These are phyloP conservation scores for Leptopilina clavipes DNA, from an alignment of 1,140 invertebrate genomes.

Conservation along the genomic window DNA sequence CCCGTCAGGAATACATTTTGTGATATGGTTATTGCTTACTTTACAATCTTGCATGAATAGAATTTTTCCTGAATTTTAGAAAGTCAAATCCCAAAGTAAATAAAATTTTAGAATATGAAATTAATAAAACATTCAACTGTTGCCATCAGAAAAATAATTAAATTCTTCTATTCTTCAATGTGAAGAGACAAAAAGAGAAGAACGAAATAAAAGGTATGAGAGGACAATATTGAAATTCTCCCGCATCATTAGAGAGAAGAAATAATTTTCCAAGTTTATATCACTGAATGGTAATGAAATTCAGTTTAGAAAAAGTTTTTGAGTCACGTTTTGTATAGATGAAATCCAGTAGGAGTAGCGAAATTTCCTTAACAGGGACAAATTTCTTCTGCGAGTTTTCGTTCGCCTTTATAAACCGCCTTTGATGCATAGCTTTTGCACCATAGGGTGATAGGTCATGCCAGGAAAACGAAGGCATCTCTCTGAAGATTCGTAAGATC, in stretches of 20 bases:
- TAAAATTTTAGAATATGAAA: background rate
- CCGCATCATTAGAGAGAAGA: background rate
- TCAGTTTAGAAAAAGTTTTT: background rate
- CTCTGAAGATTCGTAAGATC: background rate
- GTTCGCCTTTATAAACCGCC: background rate
- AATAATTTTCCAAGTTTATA: background rate
- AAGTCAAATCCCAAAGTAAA: background rate
- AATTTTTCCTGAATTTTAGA: background rate
- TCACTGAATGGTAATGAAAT: background rate
- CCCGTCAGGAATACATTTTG: background rate
- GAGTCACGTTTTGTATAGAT: background rate
- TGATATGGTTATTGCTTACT: slow-evolving; percentile 24
- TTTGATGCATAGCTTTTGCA: background rate
- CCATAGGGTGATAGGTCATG: background rate
- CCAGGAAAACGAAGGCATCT: background rate
- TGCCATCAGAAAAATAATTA: no score
- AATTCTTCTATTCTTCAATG: no score
- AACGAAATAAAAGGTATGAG: no score
- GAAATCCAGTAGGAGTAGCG: background rate
- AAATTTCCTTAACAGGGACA: slow-evolving; percentile 13
- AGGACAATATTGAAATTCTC: background rate
- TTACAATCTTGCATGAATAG: slow-evolving; percentile 23
- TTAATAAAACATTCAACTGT: background rate
- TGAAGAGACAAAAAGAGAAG: no score
- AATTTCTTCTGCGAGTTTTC: background rate